Evolutionary conservation across 2,888 invertebrate species (phyloP).

Genomic region (Nemapogon koenigi): DNA sequence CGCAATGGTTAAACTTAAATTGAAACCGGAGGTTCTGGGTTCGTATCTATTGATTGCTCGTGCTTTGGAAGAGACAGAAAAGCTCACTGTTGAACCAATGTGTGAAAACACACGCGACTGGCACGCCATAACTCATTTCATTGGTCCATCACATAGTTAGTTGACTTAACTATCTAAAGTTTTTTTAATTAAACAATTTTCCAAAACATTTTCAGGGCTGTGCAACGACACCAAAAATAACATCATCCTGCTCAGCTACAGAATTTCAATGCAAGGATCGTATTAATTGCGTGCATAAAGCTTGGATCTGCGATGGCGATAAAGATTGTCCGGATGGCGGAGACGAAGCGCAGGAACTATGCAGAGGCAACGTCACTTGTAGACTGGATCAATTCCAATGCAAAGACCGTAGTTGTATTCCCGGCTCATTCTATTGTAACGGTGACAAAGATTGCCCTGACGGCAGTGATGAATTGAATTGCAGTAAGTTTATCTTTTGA

Average conservation of each 20-base stretch:
- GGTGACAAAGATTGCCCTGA: constrained; percentile 83
- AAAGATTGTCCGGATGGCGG: constrained; percentile 83
- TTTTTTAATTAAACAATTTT: too few relatives aligned
- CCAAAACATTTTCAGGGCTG: constrained; percentile 65
- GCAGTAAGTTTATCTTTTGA: constrained; percentile 70
- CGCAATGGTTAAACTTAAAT: too few relatives aligned
- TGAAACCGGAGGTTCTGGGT: too few relatives aligned
- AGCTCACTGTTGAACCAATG: too few relatives aligned
- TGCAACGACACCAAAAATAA: constrained; percentile 49
- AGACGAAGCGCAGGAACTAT: constrained; percentile 72
- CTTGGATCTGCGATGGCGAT: constrained; percentile 87
- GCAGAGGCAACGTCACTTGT: constrained; percentile 79
- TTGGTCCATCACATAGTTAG: too few relatives aligned
- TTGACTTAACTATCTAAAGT: too few relatives aligned
- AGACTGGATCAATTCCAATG: constrained; percentile 89
- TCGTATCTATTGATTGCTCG: too few relatives aligned
- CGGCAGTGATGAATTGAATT: constrained; percentile 85
- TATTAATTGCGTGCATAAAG: constrained; percentile 79
- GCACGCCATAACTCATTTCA: too few relatives aligned
- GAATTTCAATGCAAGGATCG: constrained; percentile 84
- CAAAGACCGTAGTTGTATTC: constrained; percentile 78
- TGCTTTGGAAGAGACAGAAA: too few relatives aligned
- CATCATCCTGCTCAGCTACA: constrained; percentile 71
- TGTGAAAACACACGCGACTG: too few relatives aligned
- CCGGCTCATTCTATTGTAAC: constrained; percentile 82